These are phyloP conservation scores for Microhierax caerulescens DNA, from an alignment of 2,797 vertebrate genomes.

Conservation along the genomic window DNA sequence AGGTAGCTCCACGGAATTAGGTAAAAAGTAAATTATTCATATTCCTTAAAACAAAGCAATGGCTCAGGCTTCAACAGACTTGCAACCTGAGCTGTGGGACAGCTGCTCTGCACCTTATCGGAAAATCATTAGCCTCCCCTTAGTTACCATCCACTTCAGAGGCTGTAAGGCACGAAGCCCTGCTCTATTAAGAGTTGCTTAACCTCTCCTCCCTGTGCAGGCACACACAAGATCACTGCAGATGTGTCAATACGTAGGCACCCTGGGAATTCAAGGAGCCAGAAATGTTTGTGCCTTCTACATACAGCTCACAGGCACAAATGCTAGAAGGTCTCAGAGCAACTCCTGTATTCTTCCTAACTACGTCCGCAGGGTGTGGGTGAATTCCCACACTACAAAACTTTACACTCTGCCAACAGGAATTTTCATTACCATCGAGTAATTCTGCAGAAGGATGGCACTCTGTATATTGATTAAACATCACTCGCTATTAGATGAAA, in stretches of 20 bases:
- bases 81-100: background rate
- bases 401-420: background rate
- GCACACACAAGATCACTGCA: background rate
- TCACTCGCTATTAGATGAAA: background rate
- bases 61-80: background rate
- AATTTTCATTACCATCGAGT: background rate
- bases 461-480: background rate
- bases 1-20: background rate
- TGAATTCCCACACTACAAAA: background rate
- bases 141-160: background rate
- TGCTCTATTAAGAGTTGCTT: background rate
- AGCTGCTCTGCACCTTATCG: background rate
- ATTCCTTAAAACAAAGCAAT: background rate
- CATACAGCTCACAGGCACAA: background rate
- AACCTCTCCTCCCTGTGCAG: background rate
- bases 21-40: conserved; percentile 18
- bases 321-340: background rate
- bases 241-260: background rate
- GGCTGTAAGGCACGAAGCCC: background rate
- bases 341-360: background rate
- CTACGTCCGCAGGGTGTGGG: background rate
- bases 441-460: background rate
- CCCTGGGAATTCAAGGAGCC: background rate
- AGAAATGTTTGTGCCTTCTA: background rate
- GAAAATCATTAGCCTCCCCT: conserved; percentile 7